Conservation (phyloP, 2,797 vertebrate species). For the Tolypeutes matacus region DNA sequence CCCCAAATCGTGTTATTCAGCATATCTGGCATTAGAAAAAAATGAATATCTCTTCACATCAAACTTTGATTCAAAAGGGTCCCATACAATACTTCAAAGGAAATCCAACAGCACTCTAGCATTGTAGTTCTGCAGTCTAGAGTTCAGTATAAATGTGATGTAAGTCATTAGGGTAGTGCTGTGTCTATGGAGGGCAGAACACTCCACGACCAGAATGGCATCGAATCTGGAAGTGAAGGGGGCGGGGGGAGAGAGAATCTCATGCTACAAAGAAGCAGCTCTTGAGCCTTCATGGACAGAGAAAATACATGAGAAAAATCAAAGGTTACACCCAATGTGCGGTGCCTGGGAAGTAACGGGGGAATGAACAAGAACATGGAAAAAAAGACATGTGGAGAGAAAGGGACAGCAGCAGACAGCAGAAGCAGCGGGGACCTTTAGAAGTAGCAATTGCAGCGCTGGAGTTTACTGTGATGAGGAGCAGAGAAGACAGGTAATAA, state of each 20-base stretch:
- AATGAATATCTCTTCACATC: neutral
- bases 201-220: neutral
- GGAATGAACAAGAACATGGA: neutral
- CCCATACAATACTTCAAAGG: neutral
- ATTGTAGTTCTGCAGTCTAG: too few relatives aligned
- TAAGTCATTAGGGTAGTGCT: neutral
- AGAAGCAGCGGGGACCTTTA: too few relatives aligned
- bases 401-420: neutral
- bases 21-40: neutral
- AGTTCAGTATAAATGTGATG: neutral
- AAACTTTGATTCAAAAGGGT: constrained; percentile 36
- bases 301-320: neutral
- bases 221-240: neutral
- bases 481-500: neutral
- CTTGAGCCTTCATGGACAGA: neutral
- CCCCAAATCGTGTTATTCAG: neutral
- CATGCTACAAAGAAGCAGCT: neutral
- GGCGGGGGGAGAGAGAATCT: neutral
- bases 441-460: neutral
- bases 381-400: neutral
- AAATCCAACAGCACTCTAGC: neutral
- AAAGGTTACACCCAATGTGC: too few relatives aligned
- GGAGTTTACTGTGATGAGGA: neutral
- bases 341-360: neutral
- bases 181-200: neutral